phyloP scores from a whole-genome alignment of 2,113 vertebrate genomes.

The Archocentrus centrarchus region DNA sequence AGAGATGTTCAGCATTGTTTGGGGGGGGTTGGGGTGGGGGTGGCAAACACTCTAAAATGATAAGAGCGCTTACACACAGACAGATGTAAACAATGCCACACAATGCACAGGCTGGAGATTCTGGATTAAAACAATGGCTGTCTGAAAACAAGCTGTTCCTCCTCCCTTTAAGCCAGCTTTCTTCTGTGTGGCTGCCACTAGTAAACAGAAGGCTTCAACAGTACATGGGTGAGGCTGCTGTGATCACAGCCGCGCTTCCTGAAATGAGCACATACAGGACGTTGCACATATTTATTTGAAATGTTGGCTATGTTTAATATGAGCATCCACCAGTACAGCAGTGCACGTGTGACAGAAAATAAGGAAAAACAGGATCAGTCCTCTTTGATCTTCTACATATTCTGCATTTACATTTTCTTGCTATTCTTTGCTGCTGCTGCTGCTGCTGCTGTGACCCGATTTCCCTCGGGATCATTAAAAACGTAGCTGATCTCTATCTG shows the following conservation, averaged over 20 bases:
- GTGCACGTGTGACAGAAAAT: background rate
- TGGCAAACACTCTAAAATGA: background rate
- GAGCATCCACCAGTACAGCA: background rate
- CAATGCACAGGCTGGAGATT: background rate
- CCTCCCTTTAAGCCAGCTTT: background rate
- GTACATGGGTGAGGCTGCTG: background rate
- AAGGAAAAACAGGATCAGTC: background rate
- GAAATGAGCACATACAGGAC: too few relatives aligned
- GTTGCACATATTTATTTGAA: background rate
- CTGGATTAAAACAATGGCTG: background rate
- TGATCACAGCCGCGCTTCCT: too few relatives aligned
- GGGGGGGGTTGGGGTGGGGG: background rate
- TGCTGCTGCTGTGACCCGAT: conserved; percentile 47
- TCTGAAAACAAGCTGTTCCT: background rate
- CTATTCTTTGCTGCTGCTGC: conserved; percentile 12
- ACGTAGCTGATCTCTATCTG: conserved; percentile 50
- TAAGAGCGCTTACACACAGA: background rate
- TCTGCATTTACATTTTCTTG: conserved; percentile 29
- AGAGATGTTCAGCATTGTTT: background rate
- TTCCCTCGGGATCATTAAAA: conserved; percentile 59
- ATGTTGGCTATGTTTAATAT: background rate
- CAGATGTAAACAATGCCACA: background rate
- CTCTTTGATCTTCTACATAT: conserved; percentile 21
- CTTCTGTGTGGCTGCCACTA: background rate
- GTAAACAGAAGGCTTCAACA: background rate